A percentile compares a stretch with the other conserved stretches of the same genome.
phyloP scores from a whole-genome alignment of 1,140 invertebrate species.

The Drosophila nigrodunni region DNA sequence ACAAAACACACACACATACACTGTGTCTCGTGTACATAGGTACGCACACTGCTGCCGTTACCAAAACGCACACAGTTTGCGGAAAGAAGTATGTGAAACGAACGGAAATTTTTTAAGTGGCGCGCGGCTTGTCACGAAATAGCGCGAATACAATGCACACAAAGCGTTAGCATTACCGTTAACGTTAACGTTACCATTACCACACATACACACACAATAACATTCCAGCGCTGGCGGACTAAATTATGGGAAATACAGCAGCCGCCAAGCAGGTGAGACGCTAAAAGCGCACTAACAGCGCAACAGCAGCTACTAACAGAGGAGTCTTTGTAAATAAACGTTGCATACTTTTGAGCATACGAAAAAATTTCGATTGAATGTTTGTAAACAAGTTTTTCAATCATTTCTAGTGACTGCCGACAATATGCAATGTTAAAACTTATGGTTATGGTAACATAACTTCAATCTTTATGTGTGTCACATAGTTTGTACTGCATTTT shows the following conservation, averaged over 20 bases:
- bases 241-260: slow-evolving; percentile 51
- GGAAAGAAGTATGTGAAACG: slow-evolving; percentile 41
- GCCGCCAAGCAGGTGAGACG: slow-evolving; percentile 25
- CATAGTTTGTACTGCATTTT: too few relatives aligned
- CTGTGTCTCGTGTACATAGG: neutral
- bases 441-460: slow-evolving; percentile 17
- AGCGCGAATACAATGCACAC: slow-evolving; percentile 49
- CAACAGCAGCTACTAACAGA: slow-evolving; percentile 2
- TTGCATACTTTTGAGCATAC: slow-evolving; percentile 36
- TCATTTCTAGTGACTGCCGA: neutral
- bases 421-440: neutral
- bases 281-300: neutral
- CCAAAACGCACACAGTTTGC: slow-evolving; percentile 17
- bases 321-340: slow-evolving; percentile 12
- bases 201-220: slow-evolving; percentile 20
- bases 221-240: slow-evolving; percentile 7
- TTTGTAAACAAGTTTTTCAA: slow-evolving; percentile 8
- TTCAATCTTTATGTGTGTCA: neutral
- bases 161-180: slow-evolving; percentile 49
- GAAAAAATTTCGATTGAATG: slow-evolving; percentile 23
- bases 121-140: slow-evolving; percentile 47
- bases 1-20: slow-evolving; percentile 11
- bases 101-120: slow-evolving; percentile 52
- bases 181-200: slow-evolving; percentile 38
- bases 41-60: slow-evolving; percentile 13